A percentile compares a stretch with the other conserved stretches of the same genome.
Conservation (phyloP, 2,888 invertebrate genomes). For the Hetaerina titia region DNA sequence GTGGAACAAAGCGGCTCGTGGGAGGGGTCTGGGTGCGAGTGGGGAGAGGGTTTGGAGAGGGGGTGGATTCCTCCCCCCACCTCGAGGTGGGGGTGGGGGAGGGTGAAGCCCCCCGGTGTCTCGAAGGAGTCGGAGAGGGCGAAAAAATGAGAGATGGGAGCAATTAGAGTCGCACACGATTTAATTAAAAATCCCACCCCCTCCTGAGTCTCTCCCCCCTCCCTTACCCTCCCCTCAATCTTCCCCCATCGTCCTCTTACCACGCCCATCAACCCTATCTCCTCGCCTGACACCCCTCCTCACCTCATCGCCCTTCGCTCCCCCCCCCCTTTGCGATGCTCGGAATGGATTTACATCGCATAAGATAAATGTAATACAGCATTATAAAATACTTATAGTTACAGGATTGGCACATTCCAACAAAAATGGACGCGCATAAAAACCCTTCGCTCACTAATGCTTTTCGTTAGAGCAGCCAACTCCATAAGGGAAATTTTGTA, state of each 20-base stretch:
- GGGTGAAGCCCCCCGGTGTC: not conserved
- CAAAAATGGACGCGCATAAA: no score
- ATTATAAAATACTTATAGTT: no score
- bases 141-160: constrained; percentile 54
- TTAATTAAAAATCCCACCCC: constrained; percentile 62
- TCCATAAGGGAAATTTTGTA: no score
- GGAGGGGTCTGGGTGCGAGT: not conserved
- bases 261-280: not conserved
- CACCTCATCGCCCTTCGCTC: not conserved
- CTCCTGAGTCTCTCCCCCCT: not conserved
- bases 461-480: no score
- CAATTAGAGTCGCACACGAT: constrained; percentile 66
- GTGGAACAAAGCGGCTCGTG: not conserved
- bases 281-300: not conserved
- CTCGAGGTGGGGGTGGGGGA: not conserved
- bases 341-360: not conserved
- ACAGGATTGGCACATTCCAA: no score
- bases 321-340: not conserved
- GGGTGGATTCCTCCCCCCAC: no score
- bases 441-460: no score
- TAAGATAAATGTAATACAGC: no score
- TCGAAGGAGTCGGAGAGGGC: constrained; percentile 9
- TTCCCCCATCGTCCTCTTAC: not conserved
- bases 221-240: not conserved
- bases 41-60: not conserved